phyloP scores from a whole-genome alignment of 2,888 invertebrate species.

The Torymus auratus region DNA sequence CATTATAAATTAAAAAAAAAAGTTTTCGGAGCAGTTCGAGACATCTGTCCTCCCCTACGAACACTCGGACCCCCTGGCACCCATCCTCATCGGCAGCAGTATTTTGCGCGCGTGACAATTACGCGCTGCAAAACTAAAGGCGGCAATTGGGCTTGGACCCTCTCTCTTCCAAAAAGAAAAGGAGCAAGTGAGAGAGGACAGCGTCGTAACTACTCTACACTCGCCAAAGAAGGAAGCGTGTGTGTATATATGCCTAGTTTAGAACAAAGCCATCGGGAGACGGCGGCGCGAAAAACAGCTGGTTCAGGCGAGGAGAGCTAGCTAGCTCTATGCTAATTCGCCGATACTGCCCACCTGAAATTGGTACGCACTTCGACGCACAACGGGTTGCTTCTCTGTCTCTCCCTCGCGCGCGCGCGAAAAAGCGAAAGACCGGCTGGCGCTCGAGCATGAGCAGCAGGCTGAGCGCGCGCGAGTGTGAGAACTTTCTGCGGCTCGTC shows the following conservation, averaged over 20 bases:
- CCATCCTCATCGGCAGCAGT: not conserved
- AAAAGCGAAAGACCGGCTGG: constrained; percentile 25
- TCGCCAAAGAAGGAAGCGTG: too few relatives aligned
- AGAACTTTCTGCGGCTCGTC: constrained; percentile 52
- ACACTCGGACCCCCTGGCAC: not conserved
- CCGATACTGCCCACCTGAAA: constrained; percentile 36
- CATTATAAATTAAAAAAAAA: constrained; percentile 32
- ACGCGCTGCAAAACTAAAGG: constrained; percentile 36
- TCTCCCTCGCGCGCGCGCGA: not conserved
- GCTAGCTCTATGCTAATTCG: constrained; percentile 52
- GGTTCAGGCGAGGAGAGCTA: too few relatives aligned
- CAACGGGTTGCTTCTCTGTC: constrained; percentile 8
- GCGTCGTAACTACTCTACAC: not conserved
- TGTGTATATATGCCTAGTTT: too few relatives aligned
- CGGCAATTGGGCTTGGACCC: constrained; percentile 46
- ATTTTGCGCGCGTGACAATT: constrained; percentile 14
- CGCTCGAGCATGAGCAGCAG: not conserved
- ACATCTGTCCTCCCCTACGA: constrained; percentile 4
- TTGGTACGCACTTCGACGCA: constrained; percentile 10
- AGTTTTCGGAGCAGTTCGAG: not conserved
- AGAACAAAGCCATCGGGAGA: too few relatives aligned
- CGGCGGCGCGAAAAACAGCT: too few relatives aligned
- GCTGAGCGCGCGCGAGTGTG: constrained; percentile 39
- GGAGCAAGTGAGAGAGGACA: not conserved
- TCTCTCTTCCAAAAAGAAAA: constrained; percentile 4